Evolutionary conservation across 2,888 invertebrate genomes (phyloP).

Genomic region (Tuberolachnus salignus): DNA sequence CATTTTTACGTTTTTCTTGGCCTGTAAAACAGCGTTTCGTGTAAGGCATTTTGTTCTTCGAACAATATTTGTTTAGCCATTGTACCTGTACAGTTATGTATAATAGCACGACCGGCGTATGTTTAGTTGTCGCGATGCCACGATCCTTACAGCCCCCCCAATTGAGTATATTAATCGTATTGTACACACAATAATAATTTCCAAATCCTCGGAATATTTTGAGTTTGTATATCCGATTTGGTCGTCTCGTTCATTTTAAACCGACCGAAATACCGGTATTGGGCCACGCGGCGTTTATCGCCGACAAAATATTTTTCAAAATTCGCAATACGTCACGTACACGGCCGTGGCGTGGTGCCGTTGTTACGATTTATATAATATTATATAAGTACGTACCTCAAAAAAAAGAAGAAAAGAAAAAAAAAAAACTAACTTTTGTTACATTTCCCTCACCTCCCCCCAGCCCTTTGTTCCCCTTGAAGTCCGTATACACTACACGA

Average conservation of each 20-base stretch:
- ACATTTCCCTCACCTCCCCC: not conserved
- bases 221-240: too few relatives aligned
- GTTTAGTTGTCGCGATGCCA: too few relatives aligned
- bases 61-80: too few relatives aligned
- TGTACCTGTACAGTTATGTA: too few relatives aligned
- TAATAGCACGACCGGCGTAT: too few relatives aligned
- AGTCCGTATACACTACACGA: not conserved
- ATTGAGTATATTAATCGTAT: conserved; percentile 1
- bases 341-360: not conserved
- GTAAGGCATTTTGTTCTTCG: too few relatives aligned
- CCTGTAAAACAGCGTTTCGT: too few relatives aligned
- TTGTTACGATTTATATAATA: conserved; percentile 14
- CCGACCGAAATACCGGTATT: not conserved
- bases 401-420: too few relatives aligned
- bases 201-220: too few relatives aligned
- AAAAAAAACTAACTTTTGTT: conserved; percentile 21
- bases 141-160: too few relatives aligned
- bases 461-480: not conserved
- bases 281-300: conserved; percentile 14
- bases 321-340: conserved; percentile 31
- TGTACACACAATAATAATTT: not conserved
- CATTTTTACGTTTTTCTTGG: too few relatives aligned
- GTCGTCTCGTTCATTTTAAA: not conserved
- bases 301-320: conserved; percentile 25
- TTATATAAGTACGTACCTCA: not conserved